A percentile compares a stretch with the other conserved stretches of the same genome.
phyloP scores from a whole-genome alignment of 2,113 vertebrate species.

The Sylvietta virens region DNA sequence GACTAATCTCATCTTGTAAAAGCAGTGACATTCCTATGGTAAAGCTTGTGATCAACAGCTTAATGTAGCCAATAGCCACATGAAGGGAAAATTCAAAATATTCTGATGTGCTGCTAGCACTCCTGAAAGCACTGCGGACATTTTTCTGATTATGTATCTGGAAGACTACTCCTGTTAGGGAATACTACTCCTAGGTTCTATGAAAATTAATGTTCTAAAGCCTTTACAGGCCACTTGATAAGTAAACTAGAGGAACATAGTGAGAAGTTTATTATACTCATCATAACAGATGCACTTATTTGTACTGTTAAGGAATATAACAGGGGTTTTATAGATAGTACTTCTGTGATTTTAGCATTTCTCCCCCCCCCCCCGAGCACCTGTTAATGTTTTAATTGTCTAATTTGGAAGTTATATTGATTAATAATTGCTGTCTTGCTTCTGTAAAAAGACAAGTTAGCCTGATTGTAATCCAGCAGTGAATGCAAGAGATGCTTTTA shows the following conservation, averaged over 20 bases:
- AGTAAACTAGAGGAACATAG: not conserved
- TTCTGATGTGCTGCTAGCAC: not conserved
- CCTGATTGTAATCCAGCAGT: not conserved
- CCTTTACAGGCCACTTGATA: not conserved
- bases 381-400: not conserved
- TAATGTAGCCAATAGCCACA: rapidly evolving
- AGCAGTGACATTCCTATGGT: not conserved
- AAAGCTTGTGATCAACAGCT: not conserved
- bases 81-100: not conserved
- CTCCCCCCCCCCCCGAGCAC: rapidly evolving
- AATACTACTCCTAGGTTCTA: not conserved
- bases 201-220: not conserved
- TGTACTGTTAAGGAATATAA: not conserved
- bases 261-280: not conserved
- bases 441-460: not conserved
- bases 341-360: not conserved
- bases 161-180: not conserved
- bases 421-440: not conserved
- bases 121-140: not conserved
- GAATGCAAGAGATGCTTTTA: not conserved
- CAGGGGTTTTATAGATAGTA: too few relatives aligned
- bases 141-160: not conserved
- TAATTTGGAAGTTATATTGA: not conserved
- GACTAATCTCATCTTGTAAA: not conserved
- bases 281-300: not conserved